phyloP scores from a whole-genome alignment of 2,797 vertebrate species.

The Cossypha polioptera region DNA sequence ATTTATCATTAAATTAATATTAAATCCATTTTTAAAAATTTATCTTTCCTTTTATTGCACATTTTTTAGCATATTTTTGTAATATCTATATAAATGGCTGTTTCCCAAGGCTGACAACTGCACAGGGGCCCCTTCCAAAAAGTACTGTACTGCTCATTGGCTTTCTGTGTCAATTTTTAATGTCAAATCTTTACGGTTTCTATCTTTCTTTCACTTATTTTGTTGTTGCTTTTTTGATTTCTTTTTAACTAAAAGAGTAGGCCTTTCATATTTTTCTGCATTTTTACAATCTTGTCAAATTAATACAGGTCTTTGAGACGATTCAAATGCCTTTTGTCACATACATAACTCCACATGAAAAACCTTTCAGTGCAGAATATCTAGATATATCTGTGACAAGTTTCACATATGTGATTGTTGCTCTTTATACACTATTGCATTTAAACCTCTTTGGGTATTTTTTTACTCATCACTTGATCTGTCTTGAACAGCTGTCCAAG shows the following conservation, averaged over 20 bases:
- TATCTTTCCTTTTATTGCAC: neutral
- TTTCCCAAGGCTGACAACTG: neutral
- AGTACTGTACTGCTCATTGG: neutral
- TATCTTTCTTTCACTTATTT: neutral
- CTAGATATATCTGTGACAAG: neutral
- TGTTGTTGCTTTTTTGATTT: rapidly evolving
- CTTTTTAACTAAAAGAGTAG: neutral
- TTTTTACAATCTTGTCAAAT: neutral
- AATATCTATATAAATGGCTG: neutral
- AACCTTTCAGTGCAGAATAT: neutral
- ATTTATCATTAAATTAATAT: neutral
- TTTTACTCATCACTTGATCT: neutral
- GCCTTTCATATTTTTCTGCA: neutral
- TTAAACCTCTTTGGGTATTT: neutral
- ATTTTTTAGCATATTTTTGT: neutral
- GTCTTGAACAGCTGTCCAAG: neutral
- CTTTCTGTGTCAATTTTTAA: neutral
- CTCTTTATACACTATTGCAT: neutral
- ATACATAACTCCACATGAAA: neutral
- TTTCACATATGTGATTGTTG: neutral
- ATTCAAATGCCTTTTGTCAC: neutral
- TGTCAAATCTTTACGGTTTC: neutral
- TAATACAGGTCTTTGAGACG: neutral
- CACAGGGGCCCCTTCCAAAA: neutral
- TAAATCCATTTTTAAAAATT: rapidly evolving